Conservation (phyloP, 30 jellyfish, hydroid and myxozoan species). For the Hydra vulgaris region DNA sequence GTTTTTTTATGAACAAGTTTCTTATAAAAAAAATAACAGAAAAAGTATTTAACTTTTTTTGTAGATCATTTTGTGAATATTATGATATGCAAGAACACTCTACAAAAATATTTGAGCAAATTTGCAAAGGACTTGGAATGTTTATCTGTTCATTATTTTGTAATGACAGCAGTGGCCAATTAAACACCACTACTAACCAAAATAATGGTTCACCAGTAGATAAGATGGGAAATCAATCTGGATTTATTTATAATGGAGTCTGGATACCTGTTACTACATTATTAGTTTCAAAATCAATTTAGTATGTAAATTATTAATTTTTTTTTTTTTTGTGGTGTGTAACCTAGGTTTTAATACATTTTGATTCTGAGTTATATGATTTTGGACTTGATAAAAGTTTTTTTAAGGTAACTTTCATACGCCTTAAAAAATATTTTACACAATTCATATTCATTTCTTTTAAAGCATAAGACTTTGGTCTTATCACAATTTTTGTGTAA, state of each 20-base stretch:
- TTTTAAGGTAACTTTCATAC: too few relatives aligned
- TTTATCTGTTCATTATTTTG: slow-evolving; percentile 79
- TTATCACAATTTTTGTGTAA: too few relatives aligned
- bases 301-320: slow-evolving; percentile 41
- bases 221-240: slow-evolving; percentile 44
- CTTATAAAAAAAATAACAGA: too few relatives aligned
- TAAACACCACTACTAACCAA: slow-evolving; percentile 22
- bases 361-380: too few relatives aligned
- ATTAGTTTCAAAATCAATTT: slow-evolving; percentile 54
- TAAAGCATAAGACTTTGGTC: too few relatives aligned
- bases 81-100: slow-evolving; percentile 96
- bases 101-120: slow-evolving; percentile 81
- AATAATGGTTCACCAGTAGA: slow-evolving; percentile 33
- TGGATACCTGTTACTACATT: slow-evolving; percentile 78
- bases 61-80: slow-evolving; percentile 77
- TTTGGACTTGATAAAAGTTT: too few relatives aligned
- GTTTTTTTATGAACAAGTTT: too few relatives aligned
- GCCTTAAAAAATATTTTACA: too few relatives aligned
- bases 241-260: slow-evolving; percentile 62
- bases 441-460: too few relatives aligned
- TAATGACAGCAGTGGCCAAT: slow-evolving; percentile 32
- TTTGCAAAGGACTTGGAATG: slow-evolving; percentile 63
- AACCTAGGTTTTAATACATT: too few relatives aligned
- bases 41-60: too few relatives aligned
- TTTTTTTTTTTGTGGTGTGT: too few relatives aligned